A percentile compares a stretch with the other conserved stretches of the same genome.
These are phyloP conservation scores for Muraenolepis orangiensis DNA, from an alignment of 2,797 vertebrate genomes.

Conservation along the genomic window DNA sequence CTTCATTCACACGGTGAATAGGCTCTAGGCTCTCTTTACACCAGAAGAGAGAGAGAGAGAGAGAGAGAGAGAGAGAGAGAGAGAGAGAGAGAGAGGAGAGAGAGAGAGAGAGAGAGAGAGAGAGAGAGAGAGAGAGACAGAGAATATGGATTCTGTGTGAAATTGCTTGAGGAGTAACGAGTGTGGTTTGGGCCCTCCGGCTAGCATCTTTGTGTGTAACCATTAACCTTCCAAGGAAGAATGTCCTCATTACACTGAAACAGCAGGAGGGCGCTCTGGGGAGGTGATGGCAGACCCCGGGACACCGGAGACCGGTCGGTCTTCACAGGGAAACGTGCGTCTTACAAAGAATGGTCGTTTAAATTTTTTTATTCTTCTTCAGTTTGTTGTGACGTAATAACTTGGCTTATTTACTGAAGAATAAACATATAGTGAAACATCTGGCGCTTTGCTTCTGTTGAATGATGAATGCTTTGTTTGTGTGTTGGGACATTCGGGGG, in stretches of 20 bases:
- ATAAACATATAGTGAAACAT: background rate
- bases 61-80: no score
- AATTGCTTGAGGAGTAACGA: constrained; percentile 71
- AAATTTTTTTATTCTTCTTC: background rate
- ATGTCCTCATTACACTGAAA: constrained; percentile 70
- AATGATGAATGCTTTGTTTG: background rate
- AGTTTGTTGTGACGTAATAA: background rate
- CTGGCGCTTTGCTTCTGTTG: no score
- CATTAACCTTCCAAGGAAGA: constrained; percentile 75
- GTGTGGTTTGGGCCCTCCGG: constrained; percentile 64
- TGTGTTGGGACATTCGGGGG: background rate
- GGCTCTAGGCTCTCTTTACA: constrained; percentile 69
- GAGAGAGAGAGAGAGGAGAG: no score
- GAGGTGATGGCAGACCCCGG: constrained; percentile 2
- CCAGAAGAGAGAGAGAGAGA: constrained; percentile 46
- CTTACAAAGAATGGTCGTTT: background rate
- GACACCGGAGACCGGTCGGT: constrained; percentile 2
- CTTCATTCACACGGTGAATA: constrained; percentile 78
- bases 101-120: no score
- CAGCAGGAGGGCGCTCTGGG: constrained; percentile 28
- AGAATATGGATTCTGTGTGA: constrained; percentile 62
- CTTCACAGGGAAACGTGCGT: background rate
- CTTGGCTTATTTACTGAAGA: background rate
- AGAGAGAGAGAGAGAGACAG: no score
- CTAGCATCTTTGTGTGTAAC: constrained; percentile 55